These are phyloP conservation scores for Polydesmus complanatus DNA, from an alignment of 2,888 invertebrate genomes.

Conservation along the genomic window DNA sequence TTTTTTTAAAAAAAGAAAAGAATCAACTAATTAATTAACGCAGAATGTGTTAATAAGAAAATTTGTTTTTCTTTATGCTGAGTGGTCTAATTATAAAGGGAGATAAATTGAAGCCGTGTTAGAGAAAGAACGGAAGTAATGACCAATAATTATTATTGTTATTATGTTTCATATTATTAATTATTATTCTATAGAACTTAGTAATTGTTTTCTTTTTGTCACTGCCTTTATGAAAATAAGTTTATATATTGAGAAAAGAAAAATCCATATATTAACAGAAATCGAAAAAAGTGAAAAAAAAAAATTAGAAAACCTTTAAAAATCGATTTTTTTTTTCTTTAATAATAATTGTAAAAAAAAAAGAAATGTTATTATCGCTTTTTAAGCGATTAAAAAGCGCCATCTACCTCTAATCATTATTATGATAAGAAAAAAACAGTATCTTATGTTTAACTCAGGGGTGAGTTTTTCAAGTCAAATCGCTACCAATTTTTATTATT, in stretches of 20 bases:
- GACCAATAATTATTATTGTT: background rate
- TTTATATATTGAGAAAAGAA: background rate
- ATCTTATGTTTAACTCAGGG: constrained; percentile 8
- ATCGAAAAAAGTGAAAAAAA: background rate
- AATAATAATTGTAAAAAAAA: background rate
- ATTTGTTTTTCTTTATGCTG: too few relatives aligned
- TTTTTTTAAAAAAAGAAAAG: too few relatives aligned
- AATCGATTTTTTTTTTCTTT: background rate
- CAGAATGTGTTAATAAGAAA: too few relatives aligned
- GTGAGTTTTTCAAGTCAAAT: constrained; percentile 12
- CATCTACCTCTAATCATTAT: constrained; percentile 9
- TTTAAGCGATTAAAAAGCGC: too few relatives aligned
- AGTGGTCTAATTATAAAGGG: too few relatives aligned
- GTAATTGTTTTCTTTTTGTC: background rate
- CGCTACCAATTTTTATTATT: background rate
- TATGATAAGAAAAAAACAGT: background rate
- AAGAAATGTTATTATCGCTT: background rate
- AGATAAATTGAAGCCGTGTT: too few relatives aligned
- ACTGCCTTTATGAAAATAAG: background rate
- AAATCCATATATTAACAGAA: background rate
- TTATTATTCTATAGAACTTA: background rate
- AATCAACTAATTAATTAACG: too few relatives aligned
- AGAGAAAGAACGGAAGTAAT: background rate
- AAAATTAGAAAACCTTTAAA: too few relatives aligned
- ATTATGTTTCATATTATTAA: background rate